A percentile compares a stretch with the other conserved stretches of the same genome.
phyloP scores from a whole-genome alignment of 2,797 vertebrate species.

The Fundulus diaphanus region DNA sequence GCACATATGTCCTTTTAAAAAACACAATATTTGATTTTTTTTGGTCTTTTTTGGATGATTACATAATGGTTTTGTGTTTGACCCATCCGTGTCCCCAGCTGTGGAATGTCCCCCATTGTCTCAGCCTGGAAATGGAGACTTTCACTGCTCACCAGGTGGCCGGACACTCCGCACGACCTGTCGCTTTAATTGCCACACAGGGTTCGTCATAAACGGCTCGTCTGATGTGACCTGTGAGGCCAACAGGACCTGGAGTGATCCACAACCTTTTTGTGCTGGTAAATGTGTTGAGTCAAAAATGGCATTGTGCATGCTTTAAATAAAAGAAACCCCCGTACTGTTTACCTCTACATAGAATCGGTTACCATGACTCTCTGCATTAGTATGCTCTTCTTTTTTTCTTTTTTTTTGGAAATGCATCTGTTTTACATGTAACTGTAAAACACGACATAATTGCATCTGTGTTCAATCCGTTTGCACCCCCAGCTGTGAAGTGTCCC shows the following conservation, averaged over 20 bases:
- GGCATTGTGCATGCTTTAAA: neutral
- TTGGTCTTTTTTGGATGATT: neutral
- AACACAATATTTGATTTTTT: neutral
- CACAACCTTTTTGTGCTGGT: constrained; percentile 49
- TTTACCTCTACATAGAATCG: neutral
- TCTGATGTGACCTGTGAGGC: constrained; percentile 47
- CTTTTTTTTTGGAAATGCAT: too few relatives aligned
- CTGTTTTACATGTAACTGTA: neutral
- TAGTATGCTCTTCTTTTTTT: neutral
- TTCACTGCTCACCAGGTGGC: constrained; percentile 48
- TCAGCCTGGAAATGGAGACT: constrained; percentile 36
- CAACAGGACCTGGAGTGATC: constrained; percentile 58
- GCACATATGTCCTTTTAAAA: constrained; percentile 7
- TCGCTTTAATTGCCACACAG: constrained; percentile 48
- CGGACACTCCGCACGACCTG: constrained; percentile 61
- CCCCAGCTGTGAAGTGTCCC: constrained; percentile 54
- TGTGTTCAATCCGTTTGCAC: neutral
- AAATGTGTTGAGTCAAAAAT: neutral
- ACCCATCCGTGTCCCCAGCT: constrained; percentile 44
- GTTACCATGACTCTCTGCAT: neutral
- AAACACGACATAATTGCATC: neutral
- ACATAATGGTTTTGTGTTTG: constrained; percentile 17
- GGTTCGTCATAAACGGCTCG: constrained; percentile 46
- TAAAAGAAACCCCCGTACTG: too few relatives aligned
- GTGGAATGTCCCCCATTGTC: constrained; percentile 49